Evolutionary conservation across 2,113 vertebrate genomes (phyloP).

Genomic region (Pavo muticus): DNA sequence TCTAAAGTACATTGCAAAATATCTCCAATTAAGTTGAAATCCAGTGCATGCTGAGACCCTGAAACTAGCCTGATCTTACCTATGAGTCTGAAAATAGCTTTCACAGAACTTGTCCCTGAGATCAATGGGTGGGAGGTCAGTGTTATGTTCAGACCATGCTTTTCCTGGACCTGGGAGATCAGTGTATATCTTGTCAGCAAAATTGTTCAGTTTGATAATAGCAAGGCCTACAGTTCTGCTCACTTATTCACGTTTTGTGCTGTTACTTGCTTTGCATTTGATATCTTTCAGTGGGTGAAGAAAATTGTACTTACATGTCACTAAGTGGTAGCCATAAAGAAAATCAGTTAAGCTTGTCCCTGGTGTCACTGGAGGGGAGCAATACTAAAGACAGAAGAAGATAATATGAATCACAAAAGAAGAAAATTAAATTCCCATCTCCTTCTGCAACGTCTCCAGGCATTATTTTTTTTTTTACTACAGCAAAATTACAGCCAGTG

Average conservation of each 20-base stretch:
- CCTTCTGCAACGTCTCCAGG: neutral
- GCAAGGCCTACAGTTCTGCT: neutral
- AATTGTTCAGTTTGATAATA: neutral
- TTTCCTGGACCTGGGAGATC: neutral
- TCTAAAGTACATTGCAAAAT: neutral
- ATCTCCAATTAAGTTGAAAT: neutral
- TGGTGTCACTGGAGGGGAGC: neutral
- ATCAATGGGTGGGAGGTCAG: neutral
- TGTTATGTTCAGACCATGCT: neutral
- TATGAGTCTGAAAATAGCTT: neutral
- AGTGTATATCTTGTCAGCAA: neutral
- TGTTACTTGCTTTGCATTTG: neutral
- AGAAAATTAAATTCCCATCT: slow-evolving; percentile 4
- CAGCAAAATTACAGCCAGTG: neutral
- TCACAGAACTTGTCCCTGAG: neutral
- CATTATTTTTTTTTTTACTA: neutral
- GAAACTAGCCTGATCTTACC: neutral
- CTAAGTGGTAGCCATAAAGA: neutral
- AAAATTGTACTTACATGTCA: neutral
- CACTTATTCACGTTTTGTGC: neutral
- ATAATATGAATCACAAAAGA: neutral
- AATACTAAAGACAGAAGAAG: neutral
- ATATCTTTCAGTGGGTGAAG: neutral
- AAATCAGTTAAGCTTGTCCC: neutral
- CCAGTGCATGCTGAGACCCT: neutral